phyloP scores from a whole-genome alignment of 2,888 invertebrate species.

The Beris chalybata region DNA sequence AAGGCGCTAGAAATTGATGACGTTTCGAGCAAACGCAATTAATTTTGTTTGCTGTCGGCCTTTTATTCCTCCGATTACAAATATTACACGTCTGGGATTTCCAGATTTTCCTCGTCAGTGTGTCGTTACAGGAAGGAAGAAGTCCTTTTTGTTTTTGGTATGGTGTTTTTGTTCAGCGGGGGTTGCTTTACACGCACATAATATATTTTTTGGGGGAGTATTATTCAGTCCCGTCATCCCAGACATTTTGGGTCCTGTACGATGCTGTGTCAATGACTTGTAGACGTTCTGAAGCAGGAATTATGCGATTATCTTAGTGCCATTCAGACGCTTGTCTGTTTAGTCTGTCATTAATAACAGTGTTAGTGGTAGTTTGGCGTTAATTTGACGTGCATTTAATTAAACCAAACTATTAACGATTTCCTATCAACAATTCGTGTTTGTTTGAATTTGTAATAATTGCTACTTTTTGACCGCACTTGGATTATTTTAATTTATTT shows the following conservation, averaged over 20 bases:
- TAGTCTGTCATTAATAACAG: conserved; percentile 17
- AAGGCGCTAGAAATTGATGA: conserved; percentile 22
- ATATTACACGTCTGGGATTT: conserved; percentile 24
- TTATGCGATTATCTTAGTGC: conserved; percentile 18
- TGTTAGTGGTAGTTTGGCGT: too few relatives aligned
- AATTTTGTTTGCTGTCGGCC: conserved; percentile 25
- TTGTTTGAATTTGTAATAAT: too few relatives aligned
- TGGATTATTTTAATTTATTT: too few relatives aligned
- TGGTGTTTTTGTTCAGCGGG: neutral
- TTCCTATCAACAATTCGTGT: too few relatives aligned
- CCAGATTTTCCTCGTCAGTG: conserved; percentile 2
- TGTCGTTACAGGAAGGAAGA: neutral
- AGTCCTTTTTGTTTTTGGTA: neutral
- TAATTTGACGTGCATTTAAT: too few relatives aligned
- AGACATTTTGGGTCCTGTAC: conserved; percentile 4
- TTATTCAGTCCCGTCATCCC: neutral
- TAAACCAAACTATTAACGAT: too few relatives aligned
- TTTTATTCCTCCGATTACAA: conserved; percentile 26
- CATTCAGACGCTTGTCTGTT: conserved; percentile 10
- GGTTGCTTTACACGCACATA: neutral
- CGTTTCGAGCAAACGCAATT: conserved; percentile 22
- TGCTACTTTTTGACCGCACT: too few relatives aligned
- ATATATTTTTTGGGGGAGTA: neutral
- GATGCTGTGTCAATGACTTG: conserved; percentile 24
- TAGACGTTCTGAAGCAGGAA: conserved; percentile 9